These are phyloP conservation scores for Drosophila paranaensis DNA, from an alignment of 2,888 invertebrate species.

Conservation along the genomic window DNA sequence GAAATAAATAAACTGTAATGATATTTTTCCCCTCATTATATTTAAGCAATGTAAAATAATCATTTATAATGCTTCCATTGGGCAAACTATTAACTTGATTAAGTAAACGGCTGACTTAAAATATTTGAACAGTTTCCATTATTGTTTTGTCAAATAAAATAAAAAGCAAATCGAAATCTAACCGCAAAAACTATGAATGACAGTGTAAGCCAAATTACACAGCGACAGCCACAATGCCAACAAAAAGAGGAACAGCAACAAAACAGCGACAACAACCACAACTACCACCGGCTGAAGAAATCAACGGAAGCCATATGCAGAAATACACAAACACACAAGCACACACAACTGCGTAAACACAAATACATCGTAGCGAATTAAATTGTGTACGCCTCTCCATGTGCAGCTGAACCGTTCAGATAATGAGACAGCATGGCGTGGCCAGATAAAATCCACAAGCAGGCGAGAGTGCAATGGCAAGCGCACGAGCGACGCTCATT, in stretches of 20 bases:
- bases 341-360: constrained; percentile 28
- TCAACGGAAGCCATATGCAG: constrained; percentile 82
- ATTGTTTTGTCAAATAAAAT: constrained; percentile 52
- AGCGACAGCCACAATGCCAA: constrained; percentile 64
- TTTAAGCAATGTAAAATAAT: neutral
- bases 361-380: constrained; percentile 61
- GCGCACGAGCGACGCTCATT: constrained; percentile 31
- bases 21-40: neutral
- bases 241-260: constrained; percentile 47
- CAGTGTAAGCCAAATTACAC: constrained; percentile 81
- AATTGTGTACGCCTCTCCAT: constrained; percentile 67
- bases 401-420: constrained; percentile 41
- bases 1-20: no score
- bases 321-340: constrained; percentile 29
- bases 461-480: constrained; percentile 60
- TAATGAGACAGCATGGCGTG: constrained; percentile 64
- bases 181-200: constrained; percentile 78
- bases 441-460: constrained; percentile 80
- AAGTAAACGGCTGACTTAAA: constrained; percentile 19
- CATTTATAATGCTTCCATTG: neutral
- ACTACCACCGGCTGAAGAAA: constrained; percentile 24
- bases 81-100: constrained; percentile 7
- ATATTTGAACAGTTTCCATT: constrained; percentile 48
- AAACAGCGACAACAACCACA: constrained; percentile 11
- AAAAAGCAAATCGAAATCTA: constrained; percentile 51